Conservation (phyloP, 2,113 vertebrate genomes). For the Halichoerus grypus region DNA sequence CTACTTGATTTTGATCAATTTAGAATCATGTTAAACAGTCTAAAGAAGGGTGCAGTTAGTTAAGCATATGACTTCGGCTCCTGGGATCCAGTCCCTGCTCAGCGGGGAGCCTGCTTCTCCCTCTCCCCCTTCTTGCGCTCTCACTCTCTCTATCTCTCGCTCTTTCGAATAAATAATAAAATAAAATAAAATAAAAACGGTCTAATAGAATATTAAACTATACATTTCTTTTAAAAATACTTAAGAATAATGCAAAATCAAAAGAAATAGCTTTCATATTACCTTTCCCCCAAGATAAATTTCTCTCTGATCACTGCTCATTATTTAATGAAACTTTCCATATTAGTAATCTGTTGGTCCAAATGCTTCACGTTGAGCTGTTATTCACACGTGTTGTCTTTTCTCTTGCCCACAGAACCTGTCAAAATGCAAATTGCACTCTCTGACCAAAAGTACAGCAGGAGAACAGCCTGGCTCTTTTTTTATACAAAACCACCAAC, state of each 20-base stretch:
- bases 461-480: conserved; percentile 71
- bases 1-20: background rate
- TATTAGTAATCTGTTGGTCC: background rate
- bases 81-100: background rate
- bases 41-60: background rate
- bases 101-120: background rate
- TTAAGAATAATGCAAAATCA: background rate
- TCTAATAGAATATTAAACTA: background rate
- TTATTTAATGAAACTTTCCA: background rate
- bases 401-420: conserved; percentile 44
- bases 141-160: background rate
- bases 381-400: conserved; percentile 50
- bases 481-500: conserved; percentile 50
- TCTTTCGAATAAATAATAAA: background rate
- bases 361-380: conserved; percentile 4
- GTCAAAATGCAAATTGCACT: conserved; percentile 26
- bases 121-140: background rate
- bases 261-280: background rate
- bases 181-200: no score
- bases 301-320: background rate
- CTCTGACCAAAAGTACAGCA: conserved; percentile 73
- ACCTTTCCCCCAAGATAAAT: background rate
- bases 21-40: background rate
- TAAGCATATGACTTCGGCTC: background rate
- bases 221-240: background rate